Evolutionary conservation across 2,797 vertebrate genomes (phyloP), one percentile per base, ranked within the genome.

Genomic region (Lepilemur septentrionalis): DNA sequence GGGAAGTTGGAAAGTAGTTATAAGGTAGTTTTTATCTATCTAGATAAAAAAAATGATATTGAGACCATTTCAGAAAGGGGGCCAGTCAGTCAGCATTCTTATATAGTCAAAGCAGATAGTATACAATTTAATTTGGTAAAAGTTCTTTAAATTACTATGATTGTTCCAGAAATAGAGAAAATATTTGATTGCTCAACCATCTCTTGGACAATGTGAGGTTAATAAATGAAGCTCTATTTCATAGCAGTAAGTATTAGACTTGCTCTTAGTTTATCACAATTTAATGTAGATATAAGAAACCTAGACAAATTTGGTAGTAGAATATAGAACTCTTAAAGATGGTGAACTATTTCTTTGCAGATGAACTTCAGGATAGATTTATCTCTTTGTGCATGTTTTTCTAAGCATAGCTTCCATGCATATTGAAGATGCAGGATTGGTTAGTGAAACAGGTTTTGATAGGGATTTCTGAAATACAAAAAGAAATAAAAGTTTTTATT

Each of bases 151-250:
- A 94, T 76, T 95, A 84, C 75, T 75, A 1, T 78, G 28, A 67
- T 91, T 89, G 17, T 87, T 80, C 81, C 69, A 94, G 59, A 97
- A 96, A 88, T 35, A 78, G 48, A 89, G 76, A 93, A 88, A 81
- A 67, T 73, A 43, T 69, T 73, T 70, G 38, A 82, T 65, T 91
- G 70, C 20, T 59, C 20, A 17, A 63, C 63, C 38, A 50, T 69
- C 80, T 89, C 11, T 76, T 81, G 41, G 15, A 23, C 20, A 87
- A 13, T 72, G 11, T 41, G 72, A 92, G n/a, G 69, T 43, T 87
- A 50, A 20, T 30, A 1, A 52, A 23, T 72, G 65, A 80, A 85
- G 48, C 43, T 88, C 30, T 93, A 0, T 87, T 86, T 80, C 23
- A 4, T 82, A 46, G 10, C 50, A 32, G 73, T 93, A 25, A 46